Conservation (phyloP, 1,140 invertebrate genomes). For the Drosophila miranda region DNA sequence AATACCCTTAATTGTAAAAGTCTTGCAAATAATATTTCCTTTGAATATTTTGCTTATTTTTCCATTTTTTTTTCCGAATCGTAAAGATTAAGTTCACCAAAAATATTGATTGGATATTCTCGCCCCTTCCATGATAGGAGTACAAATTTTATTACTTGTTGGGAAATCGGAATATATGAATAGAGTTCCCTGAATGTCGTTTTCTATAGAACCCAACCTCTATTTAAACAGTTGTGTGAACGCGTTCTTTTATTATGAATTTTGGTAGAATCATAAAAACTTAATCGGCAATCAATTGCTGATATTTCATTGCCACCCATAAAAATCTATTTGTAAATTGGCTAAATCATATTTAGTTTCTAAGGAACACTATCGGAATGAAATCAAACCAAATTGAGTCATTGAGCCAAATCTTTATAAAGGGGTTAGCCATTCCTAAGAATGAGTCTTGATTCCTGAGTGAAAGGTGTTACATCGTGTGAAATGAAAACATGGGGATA, state of each 20-base stretch:
- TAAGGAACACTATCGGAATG: constrained; percentile 24
- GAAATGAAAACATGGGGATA: constrained; percentile 17
- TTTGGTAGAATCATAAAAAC: constrained; percentile 15
- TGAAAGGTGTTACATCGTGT: constrained; percentile 4
- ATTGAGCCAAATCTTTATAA: constrained; percentile 2
- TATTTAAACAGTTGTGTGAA: background rate
- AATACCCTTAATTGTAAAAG: too few relatives aligned
- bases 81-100: too few relatives aligned
- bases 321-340: constrained; percentile 5
- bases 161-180: too few relatives aligned
- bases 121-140: too few relatives aligned
- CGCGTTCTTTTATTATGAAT: background rate
- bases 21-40: too few relatives aligned
- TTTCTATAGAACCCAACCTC: too few relatives aligned
- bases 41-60: too few relatives aligned
- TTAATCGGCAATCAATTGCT: constrained; percentile 30
- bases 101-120: too few relatives aligned
- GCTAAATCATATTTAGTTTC: constrained; percentile 22
- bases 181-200: too few relatives aligned
- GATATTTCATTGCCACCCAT: background rate
- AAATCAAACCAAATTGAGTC: constrained; percentile 34
- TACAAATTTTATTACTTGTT: too few relatives aligned
- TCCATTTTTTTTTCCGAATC: too few relatives aligned
- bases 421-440: background rate
- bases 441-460: background rate